Evolutionary conservation across 2,888 invertebrate genomes (phyloP), one percentile per base, ranked within the genome.

Genomic region (Thera britannica): DNA sequence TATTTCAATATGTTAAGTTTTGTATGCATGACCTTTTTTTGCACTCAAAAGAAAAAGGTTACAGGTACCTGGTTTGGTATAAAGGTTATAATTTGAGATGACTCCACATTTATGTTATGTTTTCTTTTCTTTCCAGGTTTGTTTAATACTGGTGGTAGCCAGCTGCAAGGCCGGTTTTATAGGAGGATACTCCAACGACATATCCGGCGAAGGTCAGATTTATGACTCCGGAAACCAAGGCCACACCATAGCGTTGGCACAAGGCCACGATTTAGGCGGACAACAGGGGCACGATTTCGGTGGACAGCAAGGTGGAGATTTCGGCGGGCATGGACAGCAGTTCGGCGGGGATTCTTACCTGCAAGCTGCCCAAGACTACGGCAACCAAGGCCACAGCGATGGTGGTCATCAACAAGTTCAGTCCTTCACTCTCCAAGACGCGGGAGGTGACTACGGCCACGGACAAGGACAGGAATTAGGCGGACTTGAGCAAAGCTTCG

Each of bases 121-220:
- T 8, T 62, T 56, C 35, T 36, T 8, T 69, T 69, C 61, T 62
- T 75, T 84, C 0, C 86, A 93, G 93, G 84, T 92, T 72, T 92
- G 89, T 88, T 80, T 92, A 79, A 79, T 93, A 75, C 80, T 93
- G 85, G 92, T 89, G 82, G 89, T 89, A 78, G 92, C 91, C 82
- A 82, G 85, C 71, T 88, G 92, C 87, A 87, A 86, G 80, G 93
- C 92, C 75, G 89, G 92, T 60, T 82, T 77, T 62, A 79, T 83
- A 68, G 79, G 79, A 41, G 81, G 82, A 48, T 85, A 81, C 72
- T 81, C 85, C 68, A 82, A 85, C 71, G 83, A 83, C 38, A 73
- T 84, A 44, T 71, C 75, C 11, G 85, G 83, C 64, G 85, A 82
- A 69, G 85, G 80, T 51, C 82, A 83, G 46, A 80, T 82, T 46